Evolutionary conservation across 1,140 invertebrate species (phyloP).

Genomic region (Hyles vespertilio): DNA sequence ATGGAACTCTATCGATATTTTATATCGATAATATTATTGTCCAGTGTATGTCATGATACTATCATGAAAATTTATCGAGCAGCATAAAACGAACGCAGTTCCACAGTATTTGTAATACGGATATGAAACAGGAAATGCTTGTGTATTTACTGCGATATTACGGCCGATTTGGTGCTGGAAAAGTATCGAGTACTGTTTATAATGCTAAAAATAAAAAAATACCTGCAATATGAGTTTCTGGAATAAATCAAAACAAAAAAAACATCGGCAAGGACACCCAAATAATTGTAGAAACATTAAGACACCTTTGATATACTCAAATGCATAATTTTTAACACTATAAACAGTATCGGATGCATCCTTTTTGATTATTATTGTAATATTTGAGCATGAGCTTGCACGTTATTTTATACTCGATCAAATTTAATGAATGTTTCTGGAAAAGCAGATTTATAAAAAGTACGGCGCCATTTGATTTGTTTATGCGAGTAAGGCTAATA

Average conservation of each 20-base stretch:
- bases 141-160: constrained; percentile 28
- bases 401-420: constrained; percentile 32
- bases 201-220: neutral
- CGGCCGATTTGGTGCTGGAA: constrained; percentile 54
- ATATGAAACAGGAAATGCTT: neutral
- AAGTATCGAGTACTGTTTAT: constrained; percentile 34
- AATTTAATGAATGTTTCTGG: constrained; percentile 15
- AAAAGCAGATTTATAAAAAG: neutral
- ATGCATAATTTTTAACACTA: neutral
- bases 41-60: too few species aligned
- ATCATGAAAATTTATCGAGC: too few species aligned
- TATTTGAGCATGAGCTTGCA: constrained; percentile 39
- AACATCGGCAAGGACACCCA: too few species aligned
- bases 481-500: too few species aligned
- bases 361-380: constrained; percentile 15
- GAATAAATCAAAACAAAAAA: too few species aligned
- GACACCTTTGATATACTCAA: neutral
- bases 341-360: constrained; percentile 1
- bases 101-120: neutral
- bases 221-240: too few species aligned
- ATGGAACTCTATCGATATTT: too few species aligned
- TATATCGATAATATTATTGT: too few species aligned
- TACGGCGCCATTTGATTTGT: neutral
- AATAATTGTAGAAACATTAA: too few species aligned
- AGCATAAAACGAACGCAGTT: neutral